Base-by-base conservation (phyloP, 2,888 invertebrate genomes). In the Drosophila algonquin region DNA sequence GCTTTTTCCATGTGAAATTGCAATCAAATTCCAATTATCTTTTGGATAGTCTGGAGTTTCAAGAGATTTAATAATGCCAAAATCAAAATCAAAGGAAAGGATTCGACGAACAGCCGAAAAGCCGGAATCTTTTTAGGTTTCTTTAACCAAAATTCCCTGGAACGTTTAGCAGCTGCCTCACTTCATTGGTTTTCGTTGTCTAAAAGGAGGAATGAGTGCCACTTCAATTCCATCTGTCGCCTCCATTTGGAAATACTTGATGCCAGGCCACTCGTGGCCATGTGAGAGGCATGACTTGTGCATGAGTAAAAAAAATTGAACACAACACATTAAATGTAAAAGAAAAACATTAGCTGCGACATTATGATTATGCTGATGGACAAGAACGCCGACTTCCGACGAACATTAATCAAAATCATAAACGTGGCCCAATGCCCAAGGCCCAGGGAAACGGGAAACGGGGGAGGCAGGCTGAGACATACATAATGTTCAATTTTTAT, bases 381-480 rank as follows among this genome's bases (percentile, higher is more conserved):
- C 79, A 75, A 65, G 62, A 75, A 79, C 84, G 75, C 75, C 69
- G 74, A 75, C 76, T 80, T 73, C 69, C 63, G 62, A 56, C 65
- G 54, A 74, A 77, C 87, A 88, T 85, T 85, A 85, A 85, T 85
- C 89, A 88, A 88, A 80, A 83, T 81, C 87, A 84, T 86, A 84
- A 88, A 86, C 80, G 74, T 57, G 63, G 61, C 54, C 55, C 59
- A 62, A 48, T 32, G 30, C 24, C 40, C 51, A 46, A 35, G 24
- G 30, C 24, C 32, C 51, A 46, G 30, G 24, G 18, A 55, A 27
- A 27, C 18, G 18, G 18, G 18, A 2, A 18, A 18, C 18, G 18
- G 18, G 18, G 2, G 2, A 1, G 0, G 18, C 21, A 21, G 30
- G 30, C 30, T 30, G 30, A 30, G 50, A 40, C 48, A 61, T 55